These are phyloP conservation scores for Nyctalus aviator DNA, from an alignment of 2,797 vertebrate genomes.

Conservation along the genomic window DNA sequence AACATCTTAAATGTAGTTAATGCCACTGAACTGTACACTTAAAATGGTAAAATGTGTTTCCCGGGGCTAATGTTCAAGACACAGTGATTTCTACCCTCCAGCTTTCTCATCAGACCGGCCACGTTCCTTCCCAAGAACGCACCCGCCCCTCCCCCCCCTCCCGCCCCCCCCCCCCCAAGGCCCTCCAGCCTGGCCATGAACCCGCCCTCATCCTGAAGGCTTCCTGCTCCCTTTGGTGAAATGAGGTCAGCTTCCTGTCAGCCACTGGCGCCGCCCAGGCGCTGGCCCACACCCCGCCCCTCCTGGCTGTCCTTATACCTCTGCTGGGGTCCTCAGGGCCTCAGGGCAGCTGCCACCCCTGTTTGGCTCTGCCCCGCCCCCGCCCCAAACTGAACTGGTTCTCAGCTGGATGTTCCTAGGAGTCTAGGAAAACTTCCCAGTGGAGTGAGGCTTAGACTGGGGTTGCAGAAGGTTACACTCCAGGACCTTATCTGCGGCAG, in stretches of 20 bases:
- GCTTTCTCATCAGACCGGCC: neutral
- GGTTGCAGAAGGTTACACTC: neutral
- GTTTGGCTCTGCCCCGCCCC: too few species aligned
- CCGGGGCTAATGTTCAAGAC: accelerated
- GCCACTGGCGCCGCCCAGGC: neutral
- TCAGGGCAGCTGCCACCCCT: too few species aligned
- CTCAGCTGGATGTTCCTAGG: neutral
- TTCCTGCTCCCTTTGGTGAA: neutral
- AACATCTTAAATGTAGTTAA: too few species aligned
- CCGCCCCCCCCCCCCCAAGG: too few species aligned
- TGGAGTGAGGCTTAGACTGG: neutral
- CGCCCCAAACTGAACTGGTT: accelerated
- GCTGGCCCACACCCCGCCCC: too few species aligned
- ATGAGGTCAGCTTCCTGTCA: neutral
- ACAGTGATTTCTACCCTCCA: too few species aligned
- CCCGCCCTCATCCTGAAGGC: neutral
- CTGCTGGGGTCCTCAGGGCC: neutral
- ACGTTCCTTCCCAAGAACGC: neutral
- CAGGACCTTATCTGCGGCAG: neutral
- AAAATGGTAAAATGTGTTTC: neutral
- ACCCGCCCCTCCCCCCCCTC: too few species aligned
- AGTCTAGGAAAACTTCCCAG: neutral
- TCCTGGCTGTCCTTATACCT: accelerated
- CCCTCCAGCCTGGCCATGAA: neutral
- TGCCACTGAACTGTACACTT: neutral